Evolutionary conservation across 2,113 vertebrate genomes (phyloP).

Genomic region (Daboia siamensis): DNA sequence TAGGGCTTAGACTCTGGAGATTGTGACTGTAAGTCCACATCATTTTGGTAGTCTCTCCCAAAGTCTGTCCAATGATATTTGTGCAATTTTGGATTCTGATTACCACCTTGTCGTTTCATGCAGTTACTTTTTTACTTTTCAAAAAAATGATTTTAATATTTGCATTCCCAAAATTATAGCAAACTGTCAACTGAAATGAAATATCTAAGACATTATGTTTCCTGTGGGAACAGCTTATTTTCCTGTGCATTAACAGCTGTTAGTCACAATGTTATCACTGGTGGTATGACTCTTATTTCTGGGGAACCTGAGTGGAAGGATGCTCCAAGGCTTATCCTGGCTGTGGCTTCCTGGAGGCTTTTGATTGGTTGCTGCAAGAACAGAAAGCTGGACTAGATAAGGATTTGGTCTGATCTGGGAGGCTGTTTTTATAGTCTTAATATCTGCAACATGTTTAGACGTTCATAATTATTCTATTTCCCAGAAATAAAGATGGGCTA

Average conservation of each 20-base stretch:
- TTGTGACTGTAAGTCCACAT: background rate
- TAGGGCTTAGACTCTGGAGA: background rate
- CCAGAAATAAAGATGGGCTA: background rate
- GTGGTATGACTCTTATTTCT: background rate
- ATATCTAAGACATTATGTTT: background rate
- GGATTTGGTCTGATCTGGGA: background rate
- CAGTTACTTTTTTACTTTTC: constrained; percentile 15
- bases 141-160: background rate
- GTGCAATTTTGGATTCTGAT: background rate
- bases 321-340: background rate
- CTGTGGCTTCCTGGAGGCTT: background rate
- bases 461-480: background rate
- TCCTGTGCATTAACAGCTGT: background rate
- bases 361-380: background rate
- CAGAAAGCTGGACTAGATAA: background rate
- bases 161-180: background rate
- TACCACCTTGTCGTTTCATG: background rate
- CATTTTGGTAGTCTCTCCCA: background rate
- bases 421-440: background rate
- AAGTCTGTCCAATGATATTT: background rate
- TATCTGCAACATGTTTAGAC: background rate
- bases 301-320: background rate
- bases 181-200: background rate
- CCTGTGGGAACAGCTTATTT: background rate
- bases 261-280: background rate